phyloP scores from a whole-genome alignment of 2,113 vertebrate species.

The Phaethornis superciliosus region DNA sequence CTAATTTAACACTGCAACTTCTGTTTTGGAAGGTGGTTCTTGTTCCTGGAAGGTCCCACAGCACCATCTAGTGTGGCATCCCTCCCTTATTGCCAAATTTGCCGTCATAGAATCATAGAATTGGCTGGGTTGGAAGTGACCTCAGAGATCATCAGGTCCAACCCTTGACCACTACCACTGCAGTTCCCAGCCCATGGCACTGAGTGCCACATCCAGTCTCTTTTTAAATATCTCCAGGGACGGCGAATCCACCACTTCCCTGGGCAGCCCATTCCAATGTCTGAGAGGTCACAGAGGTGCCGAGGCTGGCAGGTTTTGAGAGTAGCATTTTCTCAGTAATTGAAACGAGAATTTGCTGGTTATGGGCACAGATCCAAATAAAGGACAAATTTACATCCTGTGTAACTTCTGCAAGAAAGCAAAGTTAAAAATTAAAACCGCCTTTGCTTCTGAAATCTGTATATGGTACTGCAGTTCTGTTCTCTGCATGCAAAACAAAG shows the following conservation, averaged over 20 bases:
- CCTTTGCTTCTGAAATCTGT: not conserved
- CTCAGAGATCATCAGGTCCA: no score
- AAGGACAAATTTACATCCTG: not conserved
- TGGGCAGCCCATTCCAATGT: no score
- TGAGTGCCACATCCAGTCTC: no score
- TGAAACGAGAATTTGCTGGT: not conserved
- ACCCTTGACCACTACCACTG: no score
- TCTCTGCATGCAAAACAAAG: not conserved
- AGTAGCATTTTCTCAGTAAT: not conserved
- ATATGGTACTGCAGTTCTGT: not conserved
- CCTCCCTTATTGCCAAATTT: conserved; percentile 5
- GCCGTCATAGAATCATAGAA: no score
- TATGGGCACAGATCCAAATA: not conserved
- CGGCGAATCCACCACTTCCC: no score
- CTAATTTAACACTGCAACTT: conserved; percentile 21
- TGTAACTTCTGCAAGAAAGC: not conserved
- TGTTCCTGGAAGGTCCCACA: conserved; percentile 76
- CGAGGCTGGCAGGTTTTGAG: not conserved
- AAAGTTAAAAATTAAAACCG: not conserved
- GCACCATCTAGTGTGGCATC: conserved; percentile 78
- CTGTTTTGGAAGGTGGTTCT: not conserved
- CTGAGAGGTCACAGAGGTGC: not conserved
- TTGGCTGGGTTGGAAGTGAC: no score
- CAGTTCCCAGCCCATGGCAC: no score
- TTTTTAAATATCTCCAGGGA: no score